These are phyloP conservation scores for Ormyrus rosae DNA, from an alignment of 2,888 invertebrate species.

Conservation along the genomic window DNA sequence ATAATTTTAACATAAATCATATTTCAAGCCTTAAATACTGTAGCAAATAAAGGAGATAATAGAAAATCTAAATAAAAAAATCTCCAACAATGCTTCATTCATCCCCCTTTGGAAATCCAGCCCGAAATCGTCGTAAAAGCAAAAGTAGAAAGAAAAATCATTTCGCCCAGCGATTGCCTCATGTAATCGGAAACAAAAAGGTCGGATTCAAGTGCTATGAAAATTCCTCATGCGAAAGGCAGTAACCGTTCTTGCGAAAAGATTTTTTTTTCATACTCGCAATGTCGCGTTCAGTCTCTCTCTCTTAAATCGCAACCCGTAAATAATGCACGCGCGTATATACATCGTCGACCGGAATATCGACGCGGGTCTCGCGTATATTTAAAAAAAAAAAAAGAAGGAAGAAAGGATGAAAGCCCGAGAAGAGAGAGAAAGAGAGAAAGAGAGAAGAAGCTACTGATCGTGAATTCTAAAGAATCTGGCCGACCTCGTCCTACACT, in stretches of 20 bases:
- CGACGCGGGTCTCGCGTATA: constrained; percentile 18
- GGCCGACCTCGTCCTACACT: constrained; percentile 46
- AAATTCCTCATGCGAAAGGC: neutral
- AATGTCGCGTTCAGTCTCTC: neutral
- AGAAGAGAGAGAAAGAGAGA: too few relatives aligned
- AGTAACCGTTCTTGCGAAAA: neutral
- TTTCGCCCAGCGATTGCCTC: neutral
- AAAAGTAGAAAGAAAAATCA: neutral
- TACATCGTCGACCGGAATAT: constrained; percentile 24
- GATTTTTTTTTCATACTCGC: neutral
- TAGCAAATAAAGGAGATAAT: neutral
- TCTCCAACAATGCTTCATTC: neutral
- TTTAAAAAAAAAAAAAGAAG: constrained; percentile 20
- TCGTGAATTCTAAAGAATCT: constrained; percentile 46
- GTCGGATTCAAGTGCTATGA: neutral
- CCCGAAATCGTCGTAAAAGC: too few relatives aligned
- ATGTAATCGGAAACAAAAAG: neutral
- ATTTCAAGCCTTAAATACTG: neutral
- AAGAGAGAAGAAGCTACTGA: constrained; percentile 18
- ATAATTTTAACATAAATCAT: too few relatives aligned
- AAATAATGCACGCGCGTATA: constrained; percentile 32
- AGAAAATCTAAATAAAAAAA: neutral
- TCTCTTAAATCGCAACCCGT: constrained; percentile 9
- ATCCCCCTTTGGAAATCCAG: neutral
- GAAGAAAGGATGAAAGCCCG: too few relatives aligned